Percentiles rank a stretch among this genome's conserved stretches.
phyloP scores from a whole-genome alignment of 2,797 vertebrate species.

The Balearica regulorum region DNA sequence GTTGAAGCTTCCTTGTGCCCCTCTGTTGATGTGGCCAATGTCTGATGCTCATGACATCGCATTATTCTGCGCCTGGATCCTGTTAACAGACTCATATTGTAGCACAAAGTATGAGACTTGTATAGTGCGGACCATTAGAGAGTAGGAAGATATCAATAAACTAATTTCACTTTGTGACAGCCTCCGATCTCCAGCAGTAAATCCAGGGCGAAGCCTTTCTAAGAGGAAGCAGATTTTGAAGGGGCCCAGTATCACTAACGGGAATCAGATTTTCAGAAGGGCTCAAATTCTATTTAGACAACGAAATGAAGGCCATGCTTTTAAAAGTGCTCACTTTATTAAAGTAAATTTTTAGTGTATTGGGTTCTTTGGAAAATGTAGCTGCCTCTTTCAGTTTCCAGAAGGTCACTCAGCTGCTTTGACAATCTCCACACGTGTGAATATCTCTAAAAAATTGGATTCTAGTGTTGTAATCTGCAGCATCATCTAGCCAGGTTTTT shows the following conservation, averaged over 20 bases:
- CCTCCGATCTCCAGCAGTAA: conserved; percentile 18
- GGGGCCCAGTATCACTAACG: background rate
- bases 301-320: background rate
- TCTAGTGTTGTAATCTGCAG: background rate
- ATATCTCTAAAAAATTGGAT: background rate
- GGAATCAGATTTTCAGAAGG: conserved; percentile 18
- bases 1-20: background rate
- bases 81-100: background rate
- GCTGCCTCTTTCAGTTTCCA: background rate
- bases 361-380: background rate
- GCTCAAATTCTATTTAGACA: background rate
- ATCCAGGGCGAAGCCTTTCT: background rate
- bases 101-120: background rate
- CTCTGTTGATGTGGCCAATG: background rate
- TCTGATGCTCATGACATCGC: background rate
- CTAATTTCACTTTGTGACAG: conserved; percentile 9
- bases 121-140: background rate
- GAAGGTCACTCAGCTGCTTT: background rate
- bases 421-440: background rate
- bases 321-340: background rate
- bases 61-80: background rate
- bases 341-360: background rate
- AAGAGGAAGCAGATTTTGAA: conserved; percentile 19
- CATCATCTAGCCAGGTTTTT: background rate
- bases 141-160: conserved; percentile 13